These are phyloP conservation scores for Himalopsyche japonica DNA, from an alignment of 2,888 invertebrate species.

Conservation along the genomic window DNA sequence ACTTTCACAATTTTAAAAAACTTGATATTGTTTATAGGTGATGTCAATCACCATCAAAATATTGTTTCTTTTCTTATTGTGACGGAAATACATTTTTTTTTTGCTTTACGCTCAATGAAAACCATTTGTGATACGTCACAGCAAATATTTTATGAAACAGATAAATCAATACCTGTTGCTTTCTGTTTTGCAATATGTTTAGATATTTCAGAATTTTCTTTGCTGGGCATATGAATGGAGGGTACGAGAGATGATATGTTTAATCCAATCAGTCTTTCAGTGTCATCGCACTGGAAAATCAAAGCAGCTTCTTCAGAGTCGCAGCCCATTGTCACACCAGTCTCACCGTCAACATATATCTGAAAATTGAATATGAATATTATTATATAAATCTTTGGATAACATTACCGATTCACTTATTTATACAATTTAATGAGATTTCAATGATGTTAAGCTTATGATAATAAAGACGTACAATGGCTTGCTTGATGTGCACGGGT, in stretches of 20 bases:
- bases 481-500: slow-evolving; percentile 66
- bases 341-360: slow-evolving; percentile 55
- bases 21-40: no score
- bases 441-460: background rate
- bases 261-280: slow-evolving; percentile 57
- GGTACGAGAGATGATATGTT: slow-evolving; percentile 58
- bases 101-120: background rate
- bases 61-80: no score
- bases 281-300: slow-evolving; percentile 60
- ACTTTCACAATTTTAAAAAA: no score
- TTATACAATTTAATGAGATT: background rate
- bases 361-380: slow-evolving; percentile 40
- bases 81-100: no score
- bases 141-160: background rate
- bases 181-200: slow-evolving; percentile 62
- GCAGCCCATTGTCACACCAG: slow-evolving; percentile 50
- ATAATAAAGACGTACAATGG: slow-evolving; percentile 50
- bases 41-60: no score
- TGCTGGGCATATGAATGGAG: slow-evolving; percentile 55
- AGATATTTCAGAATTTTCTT: slow-evolving; percentile 49
- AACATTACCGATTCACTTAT: no score
- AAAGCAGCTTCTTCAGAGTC: slow-evolving; percentile 54
- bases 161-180: slow-evolving; percentile 57
- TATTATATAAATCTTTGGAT: background rate
- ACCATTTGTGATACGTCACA: background rate